Conservation (phyloP, 2,888 invertebrate genomes). For the Criorhina ranunculi region DNA sequence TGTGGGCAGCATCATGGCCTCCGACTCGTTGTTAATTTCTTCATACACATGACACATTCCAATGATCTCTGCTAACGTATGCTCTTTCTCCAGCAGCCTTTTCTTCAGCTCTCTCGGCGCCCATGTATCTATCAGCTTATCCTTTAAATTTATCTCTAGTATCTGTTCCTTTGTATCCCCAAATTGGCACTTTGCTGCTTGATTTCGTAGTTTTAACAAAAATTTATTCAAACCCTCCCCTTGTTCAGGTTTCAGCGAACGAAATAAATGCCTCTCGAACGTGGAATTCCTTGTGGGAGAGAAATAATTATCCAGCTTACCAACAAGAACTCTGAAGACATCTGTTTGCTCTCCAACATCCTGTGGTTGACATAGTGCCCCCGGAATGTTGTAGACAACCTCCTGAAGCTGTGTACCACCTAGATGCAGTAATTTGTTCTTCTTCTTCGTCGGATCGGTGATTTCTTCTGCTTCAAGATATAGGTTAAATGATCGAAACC, state of each 20-base stretch:
- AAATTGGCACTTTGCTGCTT: constrained; percentile 63
- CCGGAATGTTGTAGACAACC: constrained; percentile 38
- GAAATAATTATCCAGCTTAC: constrained; percentile 70
- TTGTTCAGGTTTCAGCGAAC: constrained; percentile 78
- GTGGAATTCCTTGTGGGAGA: constrained; percentile 74
- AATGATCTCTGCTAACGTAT: neutral
- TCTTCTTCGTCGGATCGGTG: constrained; percentile 47
- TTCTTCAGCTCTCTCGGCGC: neutral
- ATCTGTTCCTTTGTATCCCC: constrained; percentile 24
- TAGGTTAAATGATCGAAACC: constrained; percentile 46
- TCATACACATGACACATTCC: constrained; percentile 65
- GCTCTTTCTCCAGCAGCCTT: constrained; percentile 16
- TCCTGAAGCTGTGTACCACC: constrained; percentile 66
- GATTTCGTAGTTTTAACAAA: constrained; percentile 75
- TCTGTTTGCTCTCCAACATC: neutral
- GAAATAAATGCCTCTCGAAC: constrained; percentile 80
- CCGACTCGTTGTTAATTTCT: constrained; percentile 24
- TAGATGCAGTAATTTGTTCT: constrained; percentile 60
- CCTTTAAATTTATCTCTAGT: neutral
- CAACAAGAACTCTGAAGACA: constrained; percentile 63
- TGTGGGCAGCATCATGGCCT: neutral
- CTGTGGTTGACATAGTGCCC: constrained; percentile 8
- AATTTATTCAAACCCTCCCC: constrained; percentile 80
- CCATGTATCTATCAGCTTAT: constrained; percentile 13
- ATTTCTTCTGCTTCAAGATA: constrained; percentile 66